These are phyloP conservation scores for Baccha elongata DNA, from an alignment of 2,888 invertebrate genomes.

Conservation along the genomic window DNA sequence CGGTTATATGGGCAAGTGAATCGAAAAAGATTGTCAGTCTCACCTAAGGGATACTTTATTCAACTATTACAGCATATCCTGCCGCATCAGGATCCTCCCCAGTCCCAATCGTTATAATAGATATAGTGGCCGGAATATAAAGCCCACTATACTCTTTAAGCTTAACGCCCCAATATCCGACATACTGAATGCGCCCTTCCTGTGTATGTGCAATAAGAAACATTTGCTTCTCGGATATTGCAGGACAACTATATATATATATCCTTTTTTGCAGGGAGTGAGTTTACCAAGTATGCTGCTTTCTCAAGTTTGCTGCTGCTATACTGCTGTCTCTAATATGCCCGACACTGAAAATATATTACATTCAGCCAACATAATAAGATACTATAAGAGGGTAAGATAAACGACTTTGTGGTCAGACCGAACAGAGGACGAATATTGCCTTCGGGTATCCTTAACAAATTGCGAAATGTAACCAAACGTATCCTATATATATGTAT, in stretches of 20 bases:
- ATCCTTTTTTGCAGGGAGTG: neutral
- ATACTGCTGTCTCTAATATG: constrained; percentile 61
- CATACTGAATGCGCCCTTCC: constrained; percentile 49
- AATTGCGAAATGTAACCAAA: constrained; percentile 61
- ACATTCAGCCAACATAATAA: constrained; percentile 71
- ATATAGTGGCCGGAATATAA: constrained; percentile 43
- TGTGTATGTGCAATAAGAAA: constrained; percentile 62
- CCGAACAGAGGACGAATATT: constrained; percentile 70
- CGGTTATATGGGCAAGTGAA: constrained; percentile 39
- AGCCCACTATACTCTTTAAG: constrained; percentile 36
- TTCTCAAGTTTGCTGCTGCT: constrained; percentile 27
- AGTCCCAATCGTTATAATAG: constrained; percentile 19
- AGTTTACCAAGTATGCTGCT: constrained; percentile 3
- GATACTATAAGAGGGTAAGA: constrained; percentile 66
- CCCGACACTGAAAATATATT: constrained; percentile 67
- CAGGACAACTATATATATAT: constrained; percentile 29
- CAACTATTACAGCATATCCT: constrained; percentile 53
- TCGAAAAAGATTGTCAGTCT: constrained; percentile 66
- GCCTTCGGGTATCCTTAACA: constrained; percentile 67
- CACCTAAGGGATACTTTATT: constrained; percentile 63
- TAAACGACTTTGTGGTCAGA: constrained; percentile 71
- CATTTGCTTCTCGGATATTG: constrained; percentile 64
- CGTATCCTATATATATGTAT: neutral
- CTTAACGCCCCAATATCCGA: constrained; percentile 68
- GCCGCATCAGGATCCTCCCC: constrained; percentile 29